Evolutionary conservation across 2,888 invertebrate species (phyloP).

Genomic region (Idaea biselata): DNA sequence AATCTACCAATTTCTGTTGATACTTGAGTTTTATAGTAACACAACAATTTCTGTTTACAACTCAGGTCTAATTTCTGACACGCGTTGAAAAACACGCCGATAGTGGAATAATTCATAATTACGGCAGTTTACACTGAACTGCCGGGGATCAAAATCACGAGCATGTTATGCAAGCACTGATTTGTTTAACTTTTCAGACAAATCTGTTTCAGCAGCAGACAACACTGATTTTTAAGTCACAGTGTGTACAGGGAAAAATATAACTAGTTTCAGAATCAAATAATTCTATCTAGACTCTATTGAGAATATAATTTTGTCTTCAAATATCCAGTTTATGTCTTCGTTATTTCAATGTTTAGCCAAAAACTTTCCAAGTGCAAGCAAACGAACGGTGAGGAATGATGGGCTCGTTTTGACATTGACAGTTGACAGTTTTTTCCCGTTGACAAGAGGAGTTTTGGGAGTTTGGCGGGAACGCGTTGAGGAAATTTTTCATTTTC

Average conservation of each 20-base stretch:
- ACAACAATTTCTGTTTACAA: slow-evolving; percentile 43
- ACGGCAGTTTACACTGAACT: slow-evolving; percentile 21
- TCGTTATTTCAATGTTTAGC: neutral
- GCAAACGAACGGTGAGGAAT: neutral
- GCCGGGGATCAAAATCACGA: slow-evolving; percentile 32
- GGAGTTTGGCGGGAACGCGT: no score
- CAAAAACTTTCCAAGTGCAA: neutral
- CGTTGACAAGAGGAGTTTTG: no score
- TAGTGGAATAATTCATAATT: slow-evolving; percentile 64
- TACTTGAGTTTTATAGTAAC: slow-evolving; percentile 37
- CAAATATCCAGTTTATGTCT: neutral
- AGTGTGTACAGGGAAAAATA: neutral
- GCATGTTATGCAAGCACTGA: slow-evolving; percentile 61
- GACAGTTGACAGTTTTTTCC: no score
- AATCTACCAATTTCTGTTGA: slow-evolving; percentile 32
- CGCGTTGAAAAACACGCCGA: slow-evolving; percentile 48
- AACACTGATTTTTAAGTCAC: neutral
- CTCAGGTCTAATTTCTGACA: slow-evolving; percentile 54
- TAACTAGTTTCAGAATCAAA: neutral
- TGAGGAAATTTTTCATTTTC: no score
- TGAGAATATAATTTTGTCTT: neutral
- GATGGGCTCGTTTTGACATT: no score
- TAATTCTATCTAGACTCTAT: neutral
- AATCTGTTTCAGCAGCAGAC: neutral
- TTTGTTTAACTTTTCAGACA: slow-evolving; percentile 4